Conservation (phyloP, 1,140 invertebrate species). For the Drosophila sproati region DNA sequence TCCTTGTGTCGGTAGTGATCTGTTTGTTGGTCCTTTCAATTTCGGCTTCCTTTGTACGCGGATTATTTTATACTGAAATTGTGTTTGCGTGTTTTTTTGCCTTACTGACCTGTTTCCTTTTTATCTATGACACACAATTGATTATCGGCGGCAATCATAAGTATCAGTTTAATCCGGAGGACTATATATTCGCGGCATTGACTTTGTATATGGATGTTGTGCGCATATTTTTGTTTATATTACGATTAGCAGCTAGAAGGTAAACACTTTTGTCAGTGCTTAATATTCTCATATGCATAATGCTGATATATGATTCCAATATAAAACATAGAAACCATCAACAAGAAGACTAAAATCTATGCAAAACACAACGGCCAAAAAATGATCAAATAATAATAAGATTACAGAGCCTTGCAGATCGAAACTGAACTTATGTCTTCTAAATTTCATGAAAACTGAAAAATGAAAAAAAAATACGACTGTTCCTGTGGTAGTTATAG, state of each 20-base stretch:
- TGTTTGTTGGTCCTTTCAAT: constrained; percentile 92
- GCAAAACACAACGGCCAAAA: too few species aligned
- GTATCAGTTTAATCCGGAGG: constrained; percentile 96
- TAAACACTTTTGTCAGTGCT: not conserved
- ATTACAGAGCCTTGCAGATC: too few species aligned
- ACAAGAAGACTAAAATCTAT: too few species aligned
- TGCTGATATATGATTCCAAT: too few species aligned
- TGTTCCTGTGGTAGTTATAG: too few species aligned
- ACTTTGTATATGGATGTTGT: constrained; percentile 96
- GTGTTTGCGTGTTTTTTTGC: constrained; percentile 87
- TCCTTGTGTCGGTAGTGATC: constrained; percentile 90
- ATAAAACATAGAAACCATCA: too few species aligned
- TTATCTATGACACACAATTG: constrained; percentile 94
- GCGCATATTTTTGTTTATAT: constrained; percentile 87
- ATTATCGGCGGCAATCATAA: constrained; percentile 97
- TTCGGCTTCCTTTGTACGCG: constrained; percentile 88
- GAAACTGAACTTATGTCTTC: too few species aligned
- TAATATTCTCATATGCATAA: not conserved
- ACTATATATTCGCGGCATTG: constrained; percentile 97
- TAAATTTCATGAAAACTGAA: too few species aligned
- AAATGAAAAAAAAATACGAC: too few species aligned
- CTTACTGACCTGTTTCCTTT: constrained; percentile 88
- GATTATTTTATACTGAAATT: constrained; percentile 86
- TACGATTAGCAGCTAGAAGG: constrained; percentile 77
- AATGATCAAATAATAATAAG: too few species aligned